A percentile compares a stretch with the other conserved stretches of the same genome.
Evolutionary conservation across 1,140 invertebrate species (phyloP).

Genomic region (Mizuhopecten yessoensis): DNA sequence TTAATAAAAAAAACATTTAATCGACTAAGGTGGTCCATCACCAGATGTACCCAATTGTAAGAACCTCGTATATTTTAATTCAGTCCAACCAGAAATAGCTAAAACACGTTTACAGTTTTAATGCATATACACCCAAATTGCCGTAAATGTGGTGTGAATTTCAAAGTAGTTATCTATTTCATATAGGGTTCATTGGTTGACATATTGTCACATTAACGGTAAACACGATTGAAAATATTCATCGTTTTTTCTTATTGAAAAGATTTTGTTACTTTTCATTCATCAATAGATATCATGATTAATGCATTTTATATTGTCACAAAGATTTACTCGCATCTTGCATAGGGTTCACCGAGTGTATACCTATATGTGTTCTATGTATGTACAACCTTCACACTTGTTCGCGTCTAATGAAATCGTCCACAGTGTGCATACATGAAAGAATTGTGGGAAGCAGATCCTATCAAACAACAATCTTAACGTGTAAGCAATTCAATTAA

Average conservation of each 20-base stretch:
- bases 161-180: neutral
- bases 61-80: neutral
- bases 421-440: neutral
- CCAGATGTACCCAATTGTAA: neutral
- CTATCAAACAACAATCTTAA: neutral
- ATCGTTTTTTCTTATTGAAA: neutral
- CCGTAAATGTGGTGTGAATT: neutral
- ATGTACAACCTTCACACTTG: neutral
- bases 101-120: neutral
- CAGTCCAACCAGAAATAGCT: neutral
- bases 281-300: neutral
- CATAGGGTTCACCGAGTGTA: conserved; percentile 1
- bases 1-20: neutral
- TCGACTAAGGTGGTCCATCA: neutral
- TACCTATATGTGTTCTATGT: neutral
- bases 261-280: conserved; percentile 8
- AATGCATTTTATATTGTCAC: neutral
- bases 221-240: neutral
- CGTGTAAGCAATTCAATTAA: neutral
- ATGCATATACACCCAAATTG: neutral
- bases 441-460: too few species aligned
- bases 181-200: neutral
- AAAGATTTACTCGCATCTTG: too few species aligned
- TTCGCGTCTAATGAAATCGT: too few species aligned
- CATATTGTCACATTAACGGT: neutral